Evolutionary conservation across 2,113 vertebrate genomes (phyloP), one percentile per base, ranked within the genome.

Genomic region (Heliornis fulica): DNA sequence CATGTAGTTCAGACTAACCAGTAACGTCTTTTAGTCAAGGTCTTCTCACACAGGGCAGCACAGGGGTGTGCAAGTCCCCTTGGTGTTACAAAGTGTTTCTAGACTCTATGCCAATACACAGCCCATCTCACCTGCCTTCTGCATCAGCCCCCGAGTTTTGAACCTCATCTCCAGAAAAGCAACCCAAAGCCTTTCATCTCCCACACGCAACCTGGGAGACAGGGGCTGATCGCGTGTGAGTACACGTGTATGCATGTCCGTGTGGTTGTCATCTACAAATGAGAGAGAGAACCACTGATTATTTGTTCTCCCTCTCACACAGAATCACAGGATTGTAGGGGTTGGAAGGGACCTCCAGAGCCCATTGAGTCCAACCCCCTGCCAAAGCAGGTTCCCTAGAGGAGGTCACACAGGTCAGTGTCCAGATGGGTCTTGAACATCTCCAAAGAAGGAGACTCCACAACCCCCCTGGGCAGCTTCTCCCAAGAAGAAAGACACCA

Each of bases 181-280:
- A 0, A 6, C 16, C n/a, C 31, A 36, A 63, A 87, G 36, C n/a
- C 85, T 32, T 57, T 18, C 29, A 29, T 25, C 21, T 75, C 31
- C 26, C 7, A 2, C 26, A 9, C 2, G 1, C 18, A 41, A 78
- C 64, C 50, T 19, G 17, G 43, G 25, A n/a, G 10, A 4, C 1
- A 0, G 32, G 11, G 20, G 19, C 64, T 26, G 60, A 7, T 5
- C 3, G 34, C 0, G 0, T 2, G 5, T 17, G 28, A 60, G 10
- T 4, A 38, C 60, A 20, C 7, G 0, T 1, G 9, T 23, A 13
- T 10, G 25, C 28, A 3, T 7, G 1, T 13, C 59, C 2, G 0
- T 32, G 13, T 57, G n/a, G 12, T 8, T 70, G 56, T 11, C 20
- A 20, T 57, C 83, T 13, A 65, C 21, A 36, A 46, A 46, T 46